Conservation (phyloP, 2,888 invertebrate species). For the Campopleginae sp. region DNA sequence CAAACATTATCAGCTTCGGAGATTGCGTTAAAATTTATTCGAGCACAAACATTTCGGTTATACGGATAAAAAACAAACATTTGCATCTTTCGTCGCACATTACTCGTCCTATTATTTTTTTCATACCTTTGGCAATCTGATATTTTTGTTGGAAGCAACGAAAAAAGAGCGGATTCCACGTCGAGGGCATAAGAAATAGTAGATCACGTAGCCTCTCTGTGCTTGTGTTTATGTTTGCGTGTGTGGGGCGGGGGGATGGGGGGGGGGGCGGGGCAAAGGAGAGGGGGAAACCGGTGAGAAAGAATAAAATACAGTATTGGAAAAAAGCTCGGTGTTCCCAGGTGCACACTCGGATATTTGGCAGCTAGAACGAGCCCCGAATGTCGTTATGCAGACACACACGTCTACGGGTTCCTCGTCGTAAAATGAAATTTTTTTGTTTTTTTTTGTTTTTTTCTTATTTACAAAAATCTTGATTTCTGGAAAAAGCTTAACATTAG, state of each 20-base stretch:
- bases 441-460: too few species aligned
- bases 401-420: slow-evolving; percentile 1
- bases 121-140: background rate
- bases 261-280: background rate
- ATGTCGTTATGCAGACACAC: slow-evolving; percentile 11
- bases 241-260: background rate
- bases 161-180: background rate
- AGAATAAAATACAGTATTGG: slow-evolving; percentile 58
- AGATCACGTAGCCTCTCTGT: background rate
- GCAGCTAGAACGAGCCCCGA: slow-evolving; percentile 37
- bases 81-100: background rate
- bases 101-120: background rate
- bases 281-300: background rate
- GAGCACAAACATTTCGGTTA: background rate
- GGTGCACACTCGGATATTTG: slow-evolving; percentile 59
- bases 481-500: too few species aligned
- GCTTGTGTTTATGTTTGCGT: background rate
- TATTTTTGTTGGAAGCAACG: background rate
- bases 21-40: too few species aligned
- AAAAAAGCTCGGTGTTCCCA: slow-evolving; percentile 55
- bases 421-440: background rate
- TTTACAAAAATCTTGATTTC: too few species aligned
- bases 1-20: too few species aligned
- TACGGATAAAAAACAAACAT: background rate
- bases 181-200: slow-evolving; percentile 15